Base-by-base conservation (phyloP, 2,888 invertebrate species). In the Gymnocheta viridis region DNA sequence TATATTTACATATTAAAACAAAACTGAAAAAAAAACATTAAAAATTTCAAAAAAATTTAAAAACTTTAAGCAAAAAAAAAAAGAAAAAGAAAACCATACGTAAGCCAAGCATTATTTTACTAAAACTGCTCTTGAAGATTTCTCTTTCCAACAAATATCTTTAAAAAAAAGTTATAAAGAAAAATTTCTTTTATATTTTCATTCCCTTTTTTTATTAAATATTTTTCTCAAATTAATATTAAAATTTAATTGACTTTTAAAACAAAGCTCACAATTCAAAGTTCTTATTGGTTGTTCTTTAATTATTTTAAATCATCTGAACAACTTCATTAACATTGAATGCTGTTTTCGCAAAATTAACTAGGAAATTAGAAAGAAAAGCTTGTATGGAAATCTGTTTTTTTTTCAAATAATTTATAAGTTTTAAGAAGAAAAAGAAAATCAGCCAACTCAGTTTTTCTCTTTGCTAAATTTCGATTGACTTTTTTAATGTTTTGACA, bases 71-170 rank as follows among this genome's bases (percentile, higher is more conserved):
- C 72, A 58, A 79, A 74, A 74, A 32, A 19, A 32, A 49, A 47
- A 73, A 73, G 51, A 72, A 80, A 35, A 19, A 17, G 35, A 27
- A 70, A 70, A 66, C 22, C 38, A 76, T 72, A 80, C 70, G 76
- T 80, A 83, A 83, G 66, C 35, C 70, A 67, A 80, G 73, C 73
- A 73, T 80, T 73, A 80, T 73, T 80, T 80, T 58, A 66, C 66
- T 29, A 58, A 47, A 72, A 56, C 14, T 58, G 4, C 64, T 32
- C 76, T 80, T 64, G 72, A 78, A 27, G 17, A 76, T n/a, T 80
- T 80, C 79, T 70, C 70, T 70, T 78, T 62, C 64, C 66, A 56
- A 41, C 27, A 49, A 70, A 54, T 17, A 73, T 14, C 12, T 56
- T 12, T 2, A 70, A 51, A 29, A 73, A 24, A 38, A 54, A 44